A percentile compares a stretch with the other conserved stretches of the same genome.
Evolutionary conservation across 2,797 vertebrate species (phyloP).

Genomic region (Graptemys geographica): DNA sequence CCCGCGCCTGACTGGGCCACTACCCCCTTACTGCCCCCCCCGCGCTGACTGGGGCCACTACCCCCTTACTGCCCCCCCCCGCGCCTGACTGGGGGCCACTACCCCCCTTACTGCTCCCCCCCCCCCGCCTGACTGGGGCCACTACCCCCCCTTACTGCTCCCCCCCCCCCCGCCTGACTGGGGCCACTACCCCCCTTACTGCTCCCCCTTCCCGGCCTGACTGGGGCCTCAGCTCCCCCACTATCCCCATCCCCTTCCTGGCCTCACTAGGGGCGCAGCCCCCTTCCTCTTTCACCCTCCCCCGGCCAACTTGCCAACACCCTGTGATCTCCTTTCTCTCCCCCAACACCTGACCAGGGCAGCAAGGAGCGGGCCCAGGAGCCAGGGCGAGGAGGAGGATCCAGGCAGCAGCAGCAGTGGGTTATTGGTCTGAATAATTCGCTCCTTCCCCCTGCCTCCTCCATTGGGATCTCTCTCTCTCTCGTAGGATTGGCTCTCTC

Average conservation of each 20-base stretch:
- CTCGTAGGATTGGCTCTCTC: background rate
- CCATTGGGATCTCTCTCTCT: background rate
- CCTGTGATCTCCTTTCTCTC: background rate
- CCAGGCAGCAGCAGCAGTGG: background rate
- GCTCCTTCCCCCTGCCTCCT: background rate
- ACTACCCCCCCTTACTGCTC: too few relatives aligned
- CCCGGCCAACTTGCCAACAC: background rate
- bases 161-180: too few relatives aligned
- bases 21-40: too few relatives aligned
- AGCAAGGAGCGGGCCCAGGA: background rate
- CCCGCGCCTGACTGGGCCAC: background rate
- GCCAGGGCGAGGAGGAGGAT: background rate
- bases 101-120: too few relatives aligned
- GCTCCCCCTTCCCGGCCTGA: background rate
- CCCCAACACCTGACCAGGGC: background rate
- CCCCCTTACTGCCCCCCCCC: background rate
- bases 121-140: too few relatives aligned
- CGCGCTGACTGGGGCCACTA: too few relatives aligned
- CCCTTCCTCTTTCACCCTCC: too few relatives aligned
- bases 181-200: background rate
- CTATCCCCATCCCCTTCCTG: background rate
- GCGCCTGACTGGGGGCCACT: too few relatives aligned
- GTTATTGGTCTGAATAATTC: background rate
- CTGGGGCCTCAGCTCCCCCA: background rate
- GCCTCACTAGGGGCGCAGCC: background rate